phyloP scores from a whole-genome alignment of 2,888 invertebrate genomes.

The Cheilosia vulpina region DNA sequence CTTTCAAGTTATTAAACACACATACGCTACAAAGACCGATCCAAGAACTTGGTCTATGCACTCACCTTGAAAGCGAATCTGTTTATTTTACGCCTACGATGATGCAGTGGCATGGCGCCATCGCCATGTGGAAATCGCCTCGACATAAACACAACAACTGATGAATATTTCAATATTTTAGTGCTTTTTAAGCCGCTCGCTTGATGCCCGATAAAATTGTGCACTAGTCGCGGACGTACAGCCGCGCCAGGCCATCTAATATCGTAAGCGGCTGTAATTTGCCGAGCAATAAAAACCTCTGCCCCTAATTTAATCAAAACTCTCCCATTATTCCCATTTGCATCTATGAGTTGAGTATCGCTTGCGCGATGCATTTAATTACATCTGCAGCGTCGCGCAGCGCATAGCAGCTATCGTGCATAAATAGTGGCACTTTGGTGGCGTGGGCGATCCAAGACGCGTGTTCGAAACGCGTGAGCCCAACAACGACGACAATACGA shows the following conservation, averaged over 20 bases:
- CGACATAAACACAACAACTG: neutral
- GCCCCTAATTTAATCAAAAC: slow-evolving; percentile 62
- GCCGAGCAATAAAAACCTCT: slow-evolving; percentile 39
- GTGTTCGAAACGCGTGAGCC: slow-evolving; percentile 56
- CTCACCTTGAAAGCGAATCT: neutral
- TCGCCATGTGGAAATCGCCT: neutral
- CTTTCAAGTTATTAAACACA: neutral
- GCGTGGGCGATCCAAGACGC: slow-evolving; percentile 64
- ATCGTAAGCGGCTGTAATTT: slow-evolving; percentile 27
- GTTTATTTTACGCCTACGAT: neutral
- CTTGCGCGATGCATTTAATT: slow-evolving; percentile 41
- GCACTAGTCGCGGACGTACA: slow-evolving; percentile 3
- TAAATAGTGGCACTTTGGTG: slow-evolving; percentile 7
- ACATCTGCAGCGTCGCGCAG: slow-evolving; percentile 15
- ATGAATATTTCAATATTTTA: slow-evolving; percentile 16
- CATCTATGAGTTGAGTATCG: slow-evolving; percentile 24
- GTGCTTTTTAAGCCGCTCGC: neutral
- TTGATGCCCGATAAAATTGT: slow-evolving; percentile 8
- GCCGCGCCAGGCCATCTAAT: slow-evolving; percentile 15
- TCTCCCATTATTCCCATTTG: slow-evolving; percentile 39
- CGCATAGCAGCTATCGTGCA: neutral
- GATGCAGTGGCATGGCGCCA: neutral
- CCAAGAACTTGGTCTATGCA: slow-evolving; percentile 1
- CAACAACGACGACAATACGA: slow-evolving; percentile 47
- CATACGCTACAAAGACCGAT: neutral